Percentiles rank a stretch among this genome's conserved stretches.
Evolutionary conservation across 1,140 invertebrate species (phyloP).

Genomic region (Brachionus sp.): DNA sequence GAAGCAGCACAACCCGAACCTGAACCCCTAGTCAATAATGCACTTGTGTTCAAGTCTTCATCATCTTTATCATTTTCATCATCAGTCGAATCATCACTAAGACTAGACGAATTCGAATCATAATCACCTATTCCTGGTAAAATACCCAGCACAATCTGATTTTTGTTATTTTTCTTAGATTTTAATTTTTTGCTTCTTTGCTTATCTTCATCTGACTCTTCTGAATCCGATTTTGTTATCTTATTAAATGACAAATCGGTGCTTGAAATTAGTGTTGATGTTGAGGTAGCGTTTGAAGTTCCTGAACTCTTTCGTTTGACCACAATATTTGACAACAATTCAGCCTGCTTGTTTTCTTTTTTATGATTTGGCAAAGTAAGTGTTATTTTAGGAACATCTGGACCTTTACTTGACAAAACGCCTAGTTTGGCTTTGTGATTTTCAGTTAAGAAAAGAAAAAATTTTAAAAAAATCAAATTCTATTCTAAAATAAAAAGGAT

Average conservation of each 20-base stretch:
- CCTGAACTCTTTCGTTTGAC: conserved; percentile 28
- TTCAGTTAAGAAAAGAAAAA: conserved; percentile 13
- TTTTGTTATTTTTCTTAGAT: neutral
- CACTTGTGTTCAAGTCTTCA: neutral
- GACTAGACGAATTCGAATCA: conserved; percentile 24
- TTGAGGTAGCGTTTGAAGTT: neutral
- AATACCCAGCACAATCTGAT: conserved; percentile 2
- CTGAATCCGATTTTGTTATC: conserved; percentile 10
- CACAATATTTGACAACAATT: conserved; percentile 7
- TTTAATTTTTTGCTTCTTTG: conserved; percentile 18
- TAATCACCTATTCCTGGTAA: conserved; percentile 28
- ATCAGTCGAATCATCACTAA: conserved; percentile 4
- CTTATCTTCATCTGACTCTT: neutral
- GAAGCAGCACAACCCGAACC: neutral
- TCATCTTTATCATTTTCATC: conserved; percentile 21
- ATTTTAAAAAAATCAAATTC: neutral
- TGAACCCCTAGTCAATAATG: neutral
- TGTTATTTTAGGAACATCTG: conserved; percentile 12
- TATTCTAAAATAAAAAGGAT: conserved; percentile 34
- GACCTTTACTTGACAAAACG: neutral
- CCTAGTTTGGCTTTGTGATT: conserved; percentile 18
- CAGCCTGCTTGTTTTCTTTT: conserved; percentile 41
- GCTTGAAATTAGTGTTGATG: conserved; percentile 11
- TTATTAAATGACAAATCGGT: conserved; percentile 8
- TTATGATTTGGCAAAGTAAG: neutral